Base-by-base conservation (phyloP, 2,113 vertebrate genomes). In the Hemichromis elongatus region DNA sequence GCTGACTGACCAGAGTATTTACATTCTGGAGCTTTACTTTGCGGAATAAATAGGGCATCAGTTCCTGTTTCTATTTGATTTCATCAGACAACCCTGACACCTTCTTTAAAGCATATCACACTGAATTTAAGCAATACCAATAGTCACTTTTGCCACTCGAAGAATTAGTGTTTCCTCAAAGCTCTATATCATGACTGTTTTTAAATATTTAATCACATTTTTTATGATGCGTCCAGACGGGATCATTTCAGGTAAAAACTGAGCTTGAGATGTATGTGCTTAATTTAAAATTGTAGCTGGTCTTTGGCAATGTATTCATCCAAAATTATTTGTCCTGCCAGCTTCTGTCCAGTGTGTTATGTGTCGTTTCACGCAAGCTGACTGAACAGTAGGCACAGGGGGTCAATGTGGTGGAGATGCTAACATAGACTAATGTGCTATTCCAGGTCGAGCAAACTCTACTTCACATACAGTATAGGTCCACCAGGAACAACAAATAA, bases 21-120 rank as follows among this genome's bases (percentile, higher is more conserved):
- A 50, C 50, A 30, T 10, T 28, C 42, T 75, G 16, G 68, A 75
- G 42, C 24, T 50, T 30, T 28, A 50, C 24, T 75, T 75, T 30
- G 42, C 24, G 50, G 68, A 50, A 24, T 28, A 75, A 19, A 47
- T 3, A 19, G 68, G 50, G 42, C 68, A 50, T 75, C 42, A 50
- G 42, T 75, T 50, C 16, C 68, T 75, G 68, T 75, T 75, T 75
- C 16, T 50, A 3, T 75, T 30, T 75, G 24, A 50, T 50, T 75
- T 75, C 68, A 75, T 75, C 24, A 75, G 42, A 50, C 68, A 2
- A 12, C 68, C 11, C 68, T 19, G 68, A 7, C 24, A 75, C 42
- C 50, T 75, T 47, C 24, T 73, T 30, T 24, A 75, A 50, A 73
- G 68, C 24, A 73, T 73, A 50, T 73, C 24, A 50, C 16, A 18